phyloP scores from a whole-genome alignment of 2,888 invertebrate genomes.

The Subacronicta megacephala region DNA sequence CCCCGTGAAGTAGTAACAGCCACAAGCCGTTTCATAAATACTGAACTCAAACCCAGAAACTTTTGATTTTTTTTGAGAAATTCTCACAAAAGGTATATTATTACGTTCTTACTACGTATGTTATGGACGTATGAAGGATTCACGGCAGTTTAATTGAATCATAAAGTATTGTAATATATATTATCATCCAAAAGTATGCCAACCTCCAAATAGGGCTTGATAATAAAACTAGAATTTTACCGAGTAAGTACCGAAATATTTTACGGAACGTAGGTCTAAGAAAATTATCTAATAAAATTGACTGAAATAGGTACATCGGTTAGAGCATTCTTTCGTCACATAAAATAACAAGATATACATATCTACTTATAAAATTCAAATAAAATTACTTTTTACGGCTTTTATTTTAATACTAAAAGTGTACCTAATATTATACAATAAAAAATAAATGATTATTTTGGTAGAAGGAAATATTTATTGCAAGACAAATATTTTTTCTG shows the following conservation, averaged over 20 bases:
- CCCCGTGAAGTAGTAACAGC: slow-evolving; percentile 85
- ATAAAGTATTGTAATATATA: slow-evolving; percentile 14
- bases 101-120: slow-evolving; percentile 37
- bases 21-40: slow-evolving; percentile 82
- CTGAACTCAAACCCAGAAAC: slow-evolving; percentile 67
- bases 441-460: no score
- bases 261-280: slow-evolving; percentile 5
- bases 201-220: slow-evolving; percentile 1
- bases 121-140: slow-evolving; percentile 35
- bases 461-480: no score
- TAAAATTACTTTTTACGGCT: no score
- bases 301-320: no score
- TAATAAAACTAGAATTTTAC: slow-evolving; percentile 7
- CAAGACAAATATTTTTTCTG: no score
- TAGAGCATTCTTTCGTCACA: slow-evolving; percentile 10
- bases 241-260: slow-evolving; percentile 15
- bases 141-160: slow-evolving; percentile 12
- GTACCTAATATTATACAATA: no score
- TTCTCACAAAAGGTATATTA: slow-evolving; percentile 61
- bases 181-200: slow-evolving; percentile 8
- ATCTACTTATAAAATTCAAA: not conserved
- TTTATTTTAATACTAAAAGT: no score
- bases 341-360: not conserved
- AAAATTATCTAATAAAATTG: slow-evolving; percentile 17
- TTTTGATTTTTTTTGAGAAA: slow-evolving; percentile 70